Base-by-base conservation (phyloP, 1,140 invertebrate species). In the Matsumurasca onukii region DNA sequence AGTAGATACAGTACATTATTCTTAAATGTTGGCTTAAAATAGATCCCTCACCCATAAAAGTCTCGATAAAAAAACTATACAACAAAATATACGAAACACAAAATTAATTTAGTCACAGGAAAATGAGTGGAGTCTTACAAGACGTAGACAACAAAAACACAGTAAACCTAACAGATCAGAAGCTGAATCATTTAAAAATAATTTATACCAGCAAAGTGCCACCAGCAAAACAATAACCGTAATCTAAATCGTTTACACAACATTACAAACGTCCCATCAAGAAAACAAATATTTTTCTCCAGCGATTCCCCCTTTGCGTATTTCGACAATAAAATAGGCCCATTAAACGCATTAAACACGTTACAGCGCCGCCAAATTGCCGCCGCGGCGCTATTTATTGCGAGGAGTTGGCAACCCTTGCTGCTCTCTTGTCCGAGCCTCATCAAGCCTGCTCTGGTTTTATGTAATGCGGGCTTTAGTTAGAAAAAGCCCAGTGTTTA, bases 361-460 rank as follows among this genome's bases (percentile, higher is more conserved):
- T 39, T 39, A 39, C 34, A 39, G 34, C 24, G 22, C 25, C 9
- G 9, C 25, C 22, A 59, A 59, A 59, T 59, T 29, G 55, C 55
- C n/a, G 49, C 5, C 22, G 55, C 55, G 55, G 55, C n/a, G 55
- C 30, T 27, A 27, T 59, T 59, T 59, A 59, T 59, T 12, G 55
- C 24, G 13, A 27, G 15, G 3, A 27, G 55, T 59, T 59, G 55
- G 55, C 55, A 59, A 12, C 15, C 2, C 22, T 59, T n/a, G n/a
- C n/a, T n/a, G n/a, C n/a, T n/a, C n/a, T 13, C 55, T 27, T 29
- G 55, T 59, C 25, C 55, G 30, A 59, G 55, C 30, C 30, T 59
- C 55, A 59, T 59, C 55, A 59, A 27, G 55, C 55, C 24, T 59
- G n/a, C 55, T 59, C 30, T 59, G 55, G 25, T 59, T 59, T 59